Evolutionary conservation across 2,113 vertebrate genomes (phyloP), one percentile per base, ranked within the genome.

Genomic region (Sigmodon hispidus): DNA sequence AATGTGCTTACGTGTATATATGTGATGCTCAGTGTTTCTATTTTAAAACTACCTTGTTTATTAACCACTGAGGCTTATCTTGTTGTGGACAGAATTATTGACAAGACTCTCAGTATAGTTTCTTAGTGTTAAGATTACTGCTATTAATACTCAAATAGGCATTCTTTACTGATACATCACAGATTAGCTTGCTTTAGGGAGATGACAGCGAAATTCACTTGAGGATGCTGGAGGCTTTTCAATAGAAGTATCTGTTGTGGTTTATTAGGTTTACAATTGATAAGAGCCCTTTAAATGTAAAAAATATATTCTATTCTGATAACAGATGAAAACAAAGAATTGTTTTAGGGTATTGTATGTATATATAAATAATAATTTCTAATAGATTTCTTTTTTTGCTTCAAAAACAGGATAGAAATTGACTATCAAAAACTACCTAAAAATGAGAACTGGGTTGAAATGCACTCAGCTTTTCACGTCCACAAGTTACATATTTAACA

Each of bases 31-130:
- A 50, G 36, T 77, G 79, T 77, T 65, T 86, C 72, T 92, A 52
- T 84, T 92, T 86, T 77, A 76, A 93, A 93, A 29, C n/a, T 40
- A 34, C 4, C 57, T 63, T 92, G 55, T 75, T 86, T 52, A 86
- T 73, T 92, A 75, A 92, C 36, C 57, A 67, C 59, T 3, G 29
- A 76, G 70, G 26, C 26, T 65, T 26, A 76, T 17, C 57, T 77
- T 76, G 12, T 48, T 76, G 59, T 17, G 59, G 70, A 21, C 17
- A 86, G 52, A 70, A 55, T 26, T 80, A 88, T 48, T 80, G 52
- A 80, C 75, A 88, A 70, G 40, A 61, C 15, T 21, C 85, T 72
- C 40, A 61, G 22, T 50, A 80, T 80, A 55, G 15, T 70, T 79
- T 36, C 63, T 61, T 72, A 55, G 76, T 80, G 31, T 80, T 50